A percentile compares a stretch with the other conserved stretches of the same genome.
Conservation (phyloP, 2,888 invertebrate species). For the Megalurothrips usitatus region DNA sequence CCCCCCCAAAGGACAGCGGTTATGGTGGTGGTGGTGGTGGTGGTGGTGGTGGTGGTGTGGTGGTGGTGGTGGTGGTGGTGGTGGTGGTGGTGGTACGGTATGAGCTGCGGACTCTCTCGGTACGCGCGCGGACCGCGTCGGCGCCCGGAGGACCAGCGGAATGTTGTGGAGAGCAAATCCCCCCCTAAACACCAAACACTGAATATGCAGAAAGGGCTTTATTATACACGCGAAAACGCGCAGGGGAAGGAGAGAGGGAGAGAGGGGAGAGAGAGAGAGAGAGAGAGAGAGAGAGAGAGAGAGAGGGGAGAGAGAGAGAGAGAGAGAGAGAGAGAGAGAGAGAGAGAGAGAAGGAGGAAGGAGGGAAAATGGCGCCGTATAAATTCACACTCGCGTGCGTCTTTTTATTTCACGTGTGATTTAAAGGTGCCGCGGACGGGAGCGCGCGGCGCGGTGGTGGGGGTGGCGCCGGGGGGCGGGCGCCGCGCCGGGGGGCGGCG, state of each 20-base stretch:
- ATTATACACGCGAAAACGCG: constrained; percentile 8
- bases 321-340: neutral
- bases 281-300: neutral
- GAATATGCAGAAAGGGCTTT: constrained; percentile 24
- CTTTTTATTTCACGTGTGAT: constrained; percentile 25
- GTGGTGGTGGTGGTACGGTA: no score
- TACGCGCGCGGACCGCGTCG: neutral
- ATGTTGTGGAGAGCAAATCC: constrained; percentile 13
- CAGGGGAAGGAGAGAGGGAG: neutral
- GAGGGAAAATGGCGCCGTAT: constrained; percentile 15
- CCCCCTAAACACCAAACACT: constrained; percentile 22
- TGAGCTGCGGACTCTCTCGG: neutral
- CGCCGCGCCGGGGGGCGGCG: neutral
- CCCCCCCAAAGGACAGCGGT: no score
- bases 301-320: neutral
- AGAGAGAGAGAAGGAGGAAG: neutral
- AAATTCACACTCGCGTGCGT: constrained; percentile 4
- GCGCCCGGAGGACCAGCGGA: neutral
- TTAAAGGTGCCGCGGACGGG: constrained; percentile 3
- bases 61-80: no score
- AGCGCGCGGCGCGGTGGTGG: neutral
- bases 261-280: neutral
- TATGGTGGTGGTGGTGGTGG: no score
- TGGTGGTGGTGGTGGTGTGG: no score
- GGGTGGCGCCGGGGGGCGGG: neutral